Percentiles rank a stretch among this genome's conserved stretches.
Conservation (phyloP, 2,888 invertebrate genomes). For the Cosmorhoe ocellata region DNA sequence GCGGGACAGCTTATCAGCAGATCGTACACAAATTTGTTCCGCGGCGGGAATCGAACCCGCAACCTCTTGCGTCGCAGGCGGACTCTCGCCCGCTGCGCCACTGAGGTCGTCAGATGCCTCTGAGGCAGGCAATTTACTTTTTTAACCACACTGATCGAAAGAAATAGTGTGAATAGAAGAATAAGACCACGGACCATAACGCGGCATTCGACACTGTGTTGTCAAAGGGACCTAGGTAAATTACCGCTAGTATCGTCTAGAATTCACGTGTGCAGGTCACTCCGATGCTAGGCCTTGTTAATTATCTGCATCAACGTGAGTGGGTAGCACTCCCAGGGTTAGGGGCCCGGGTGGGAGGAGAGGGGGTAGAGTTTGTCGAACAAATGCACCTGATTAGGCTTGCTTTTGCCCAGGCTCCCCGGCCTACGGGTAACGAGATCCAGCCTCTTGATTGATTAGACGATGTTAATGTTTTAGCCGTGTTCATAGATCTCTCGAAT, state of each 20-base stretch:
- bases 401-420: slow-evolving; percentile 59
- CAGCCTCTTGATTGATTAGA: slow-evolving; percentile 38
- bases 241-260: slow-evolving; percentile 9
- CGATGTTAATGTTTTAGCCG: slow-evolving; percentile 31
- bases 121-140: too few species aligned
- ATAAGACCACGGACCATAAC: too few species aligned
- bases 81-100: too few species aligned
- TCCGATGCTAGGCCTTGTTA: slow-evolving; percentile 58
- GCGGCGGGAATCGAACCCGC: too few species aligned
- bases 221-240: too few species aligned
- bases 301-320: slow-evolving; percentile 62
- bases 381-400: slow-evolving; percentile 77
- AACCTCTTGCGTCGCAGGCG: too few species aligned
- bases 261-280: slow-evolving; percentile 30
- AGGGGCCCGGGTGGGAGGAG: slow-evolving; percentile 27
- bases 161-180: too few species aligned
- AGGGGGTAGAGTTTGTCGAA: slow-evolving; percentile 59
- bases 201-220: too few species aligned
- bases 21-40: too few species aligned
- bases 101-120: too few species aligned
- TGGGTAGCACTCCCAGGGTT: slow-evolving; percentile 1
- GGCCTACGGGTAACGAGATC: slow-evolving; percentile 31
- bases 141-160: too few species aligned
- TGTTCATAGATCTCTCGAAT: background rate
- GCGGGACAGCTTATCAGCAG: too few species aligned